phyloP scores from a whole-genome alignment of 2,797 vertebrate species.

The Sebastes oblongus region DNA sequence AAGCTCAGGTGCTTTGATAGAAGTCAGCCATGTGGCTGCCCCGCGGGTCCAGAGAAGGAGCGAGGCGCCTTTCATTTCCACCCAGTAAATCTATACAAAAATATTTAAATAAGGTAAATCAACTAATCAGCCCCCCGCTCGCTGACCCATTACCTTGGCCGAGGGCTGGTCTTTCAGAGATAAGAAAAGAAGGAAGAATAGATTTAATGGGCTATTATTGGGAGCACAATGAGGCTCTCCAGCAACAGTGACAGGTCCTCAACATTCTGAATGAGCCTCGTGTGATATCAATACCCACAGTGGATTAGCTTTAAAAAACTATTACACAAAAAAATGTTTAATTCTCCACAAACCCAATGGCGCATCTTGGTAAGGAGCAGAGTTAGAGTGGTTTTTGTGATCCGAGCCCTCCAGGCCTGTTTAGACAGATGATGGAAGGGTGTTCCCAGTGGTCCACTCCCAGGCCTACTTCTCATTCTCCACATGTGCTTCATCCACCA shows the following conservation, averaged over 20 bases:
- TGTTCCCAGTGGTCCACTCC: conserved; percentile 75
- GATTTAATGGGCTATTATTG: conserved; percentile 82
- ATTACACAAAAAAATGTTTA: conserved; percentile 73
- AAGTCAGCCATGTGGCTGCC: conserved; percentile 40
- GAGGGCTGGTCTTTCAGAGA: conserved; percentile 78
- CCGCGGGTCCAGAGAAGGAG: conserved; percentile 14
- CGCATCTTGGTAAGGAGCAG: conserved; percentile 43
- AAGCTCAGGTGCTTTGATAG: conserved; percentile 44
- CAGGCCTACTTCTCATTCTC: conserved; percentile 74
- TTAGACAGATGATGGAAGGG: conserved; percentile 81
- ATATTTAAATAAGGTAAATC: conserved; percentile 78
- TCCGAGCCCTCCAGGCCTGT: conserved; percentile 70
- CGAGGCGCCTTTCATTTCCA: conserved; percentile 65
- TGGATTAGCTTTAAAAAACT: conserved; percentile 70
- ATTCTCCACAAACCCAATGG: conserved; percentile 67
- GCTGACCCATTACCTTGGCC: conserved; percentile 76
- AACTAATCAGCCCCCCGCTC: conserved; percentile 71
- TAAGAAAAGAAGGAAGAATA: conserved; percentile 80
- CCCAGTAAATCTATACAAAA: conserved; percentile 71
- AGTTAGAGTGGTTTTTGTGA: conserved; percentile 68
- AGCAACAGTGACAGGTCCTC: conserved; percentile 80
- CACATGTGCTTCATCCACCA: conserved; percentile 53
- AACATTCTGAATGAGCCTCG: conserved; percentile 73
- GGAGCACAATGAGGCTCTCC: conserved; percentile 79
- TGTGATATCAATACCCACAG: conserved; percentile 79